Percentiles rank a stretch among this genome's conserved stretches.
These are phyloP conservation scores for Phataginus tetradactyla DNA, from an alignment of 2,797 vertebrate genomes.

Conservation along the genomic window DNA sequence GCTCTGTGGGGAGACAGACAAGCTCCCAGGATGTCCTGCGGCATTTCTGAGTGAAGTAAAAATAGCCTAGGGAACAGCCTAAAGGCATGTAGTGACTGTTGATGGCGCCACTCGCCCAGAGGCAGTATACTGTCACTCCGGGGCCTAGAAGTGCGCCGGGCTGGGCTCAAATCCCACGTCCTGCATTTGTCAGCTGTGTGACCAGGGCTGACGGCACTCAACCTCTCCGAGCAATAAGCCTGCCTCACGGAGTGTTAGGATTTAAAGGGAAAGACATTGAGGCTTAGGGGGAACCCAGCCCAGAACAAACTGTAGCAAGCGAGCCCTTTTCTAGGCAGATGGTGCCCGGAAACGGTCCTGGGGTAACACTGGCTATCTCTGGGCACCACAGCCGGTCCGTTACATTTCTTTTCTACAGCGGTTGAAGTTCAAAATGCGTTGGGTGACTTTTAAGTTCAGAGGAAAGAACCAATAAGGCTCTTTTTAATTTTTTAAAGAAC, in stretches of 20 bases:
- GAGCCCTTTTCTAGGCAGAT: neutral
- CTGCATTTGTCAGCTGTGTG: neutral
- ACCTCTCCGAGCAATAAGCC: neutral
- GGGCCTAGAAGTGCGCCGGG: neutral
- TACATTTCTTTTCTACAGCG: neutral
- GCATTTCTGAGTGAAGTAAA: conserved; percentile 9
- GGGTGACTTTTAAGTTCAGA: neutral
- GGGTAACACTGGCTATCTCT: neutral
- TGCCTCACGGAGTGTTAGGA: neutral
- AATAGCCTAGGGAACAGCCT: neutral
- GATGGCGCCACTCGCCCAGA: neutral
- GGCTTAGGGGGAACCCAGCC: neutral
- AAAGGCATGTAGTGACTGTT: neutral
- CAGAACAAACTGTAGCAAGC: neutral
- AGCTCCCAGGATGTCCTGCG: neutral
- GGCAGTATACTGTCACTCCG: neutral
- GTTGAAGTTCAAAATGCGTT: neutral
- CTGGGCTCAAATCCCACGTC: neutral
- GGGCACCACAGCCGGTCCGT: rapidly evolving
- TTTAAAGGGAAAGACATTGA: neutral
- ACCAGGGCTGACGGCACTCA: neutral
- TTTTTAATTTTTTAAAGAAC: neutral
- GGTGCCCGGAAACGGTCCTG: rapidly evolving
- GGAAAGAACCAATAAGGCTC: neutral
- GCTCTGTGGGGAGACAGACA: neutral